A percentile compares a stretch with the other conserved stretches of the same genome.
phyloP scores from a whole-genome alignment of 2,113 vertebrate genomes.

The Pseudorasbora parva region DNA sequence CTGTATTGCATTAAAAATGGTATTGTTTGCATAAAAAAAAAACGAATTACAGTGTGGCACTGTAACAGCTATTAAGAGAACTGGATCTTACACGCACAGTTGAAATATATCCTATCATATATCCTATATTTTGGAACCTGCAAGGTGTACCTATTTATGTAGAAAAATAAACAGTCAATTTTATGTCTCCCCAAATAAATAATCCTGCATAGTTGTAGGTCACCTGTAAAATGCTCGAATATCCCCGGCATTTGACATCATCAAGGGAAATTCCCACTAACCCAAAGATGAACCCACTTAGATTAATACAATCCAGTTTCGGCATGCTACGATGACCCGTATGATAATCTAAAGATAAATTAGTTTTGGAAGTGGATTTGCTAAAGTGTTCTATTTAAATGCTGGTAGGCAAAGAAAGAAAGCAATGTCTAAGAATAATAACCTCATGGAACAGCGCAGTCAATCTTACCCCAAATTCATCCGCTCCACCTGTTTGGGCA shows the following conservation, averaged over 20 bases:
- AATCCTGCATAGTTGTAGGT: background rate
- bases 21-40: background rate
- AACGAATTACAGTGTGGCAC: background rate
- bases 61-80: background rate
- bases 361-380: background rate
- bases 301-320: background rate
- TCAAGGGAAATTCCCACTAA: conserved; percentile 1
- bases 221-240: background rate
- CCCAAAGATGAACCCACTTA: conserved; percentile 3
- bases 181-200: background rate
- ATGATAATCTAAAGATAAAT: background rate
- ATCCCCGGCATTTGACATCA: background rate
- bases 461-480: conserved; percentile 87
- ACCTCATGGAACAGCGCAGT: background rate
- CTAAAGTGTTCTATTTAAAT: background rate
- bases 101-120: too few species aligned
- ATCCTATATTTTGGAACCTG: background rate
- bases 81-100: background rate
- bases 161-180: background rate
- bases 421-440: background rate
- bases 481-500: conserved; percentile 80
- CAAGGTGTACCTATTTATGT: background rate
- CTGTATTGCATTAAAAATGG: too few species aligned
- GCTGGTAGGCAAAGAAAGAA: background rate
- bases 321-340: background rate